phyloP scores from a whole-genome alignment of 2,797 vertebrate species.

The Tolypeutes matacus region DNA sequence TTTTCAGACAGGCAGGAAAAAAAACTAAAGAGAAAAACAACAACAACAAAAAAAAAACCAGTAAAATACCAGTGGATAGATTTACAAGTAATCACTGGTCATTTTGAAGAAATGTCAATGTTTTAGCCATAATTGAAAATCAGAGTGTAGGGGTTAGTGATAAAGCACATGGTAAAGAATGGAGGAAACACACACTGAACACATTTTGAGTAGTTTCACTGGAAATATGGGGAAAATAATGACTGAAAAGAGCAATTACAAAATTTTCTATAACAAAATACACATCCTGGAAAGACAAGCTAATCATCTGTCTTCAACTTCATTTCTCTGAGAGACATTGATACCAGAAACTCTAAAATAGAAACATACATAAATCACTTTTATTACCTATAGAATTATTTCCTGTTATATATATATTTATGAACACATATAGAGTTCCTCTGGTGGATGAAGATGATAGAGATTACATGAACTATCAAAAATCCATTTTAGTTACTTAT shows the following conservation, averaged over 20 bases:
- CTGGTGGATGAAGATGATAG: neutral
- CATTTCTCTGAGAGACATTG: neutral
- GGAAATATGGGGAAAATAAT: neutral
- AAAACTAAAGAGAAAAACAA: neutral
- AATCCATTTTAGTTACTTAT: constrained; percentile 50
- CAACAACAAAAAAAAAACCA: neutral
- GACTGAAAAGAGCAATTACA: neutral
- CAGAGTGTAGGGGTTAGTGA: neutral
- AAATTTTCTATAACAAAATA: neutral
- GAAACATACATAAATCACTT: neutral
- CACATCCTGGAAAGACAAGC: constrained; percentile 1
- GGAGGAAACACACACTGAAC: neutral
- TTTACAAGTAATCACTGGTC: neutral
- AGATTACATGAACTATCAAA: neutral
- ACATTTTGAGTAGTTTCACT: neutral
- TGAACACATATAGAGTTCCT: neutral
- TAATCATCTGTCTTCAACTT: neutral
- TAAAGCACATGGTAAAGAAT: neutral
- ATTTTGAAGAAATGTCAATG: neutral
- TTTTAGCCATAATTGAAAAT: constrained; percentile 30
- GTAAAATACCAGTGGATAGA: neutral
- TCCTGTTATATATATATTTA: neutral
- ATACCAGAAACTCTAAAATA: neutral
- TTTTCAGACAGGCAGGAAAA: neutral
- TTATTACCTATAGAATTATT: neutral